Evolutionary conservation across 2,113 vertebrate species (phyloP), one percentile per base, ranked within the genome.

Genomic region (Ceyx margarethae): DNA sequence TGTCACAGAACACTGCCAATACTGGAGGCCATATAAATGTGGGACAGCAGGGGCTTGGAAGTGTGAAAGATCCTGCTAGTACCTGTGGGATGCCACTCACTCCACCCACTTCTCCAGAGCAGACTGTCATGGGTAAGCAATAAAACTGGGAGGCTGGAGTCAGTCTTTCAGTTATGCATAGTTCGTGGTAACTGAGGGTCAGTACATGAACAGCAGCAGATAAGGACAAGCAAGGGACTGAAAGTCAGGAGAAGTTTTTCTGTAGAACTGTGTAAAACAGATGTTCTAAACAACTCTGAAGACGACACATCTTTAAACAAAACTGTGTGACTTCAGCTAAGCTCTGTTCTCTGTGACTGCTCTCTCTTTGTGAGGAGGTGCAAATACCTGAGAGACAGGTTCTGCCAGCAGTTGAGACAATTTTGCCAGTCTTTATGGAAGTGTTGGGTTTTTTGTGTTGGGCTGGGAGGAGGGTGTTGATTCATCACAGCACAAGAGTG

Each of bases 91-190:
- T 99, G 96, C 98, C 98, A 6, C 98, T 99, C 56, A 99, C 99
- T 11, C 99, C 99, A 19, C 99, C 99, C 57, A 99, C 98, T 12
- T 99, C 99, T 82, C 99, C 99, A 31, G 99, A 99, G 86, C 99
- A 99, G 97, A 98, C 98, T 13, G 85, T 98, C 79, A 96, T 97
- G 84, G 99, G 99, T 99, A 95, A 97, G 96, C 67, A 48, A 8
- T 3, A 16, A 40, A 16, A 50, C 33, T 5, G 11, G 67, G 40
- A 46, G 19, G 3, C 51, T 51, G 48, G 26, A 45, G 11, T 17
- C 45, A 42, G 10, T 4, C 19, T 28, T 60, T 31, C 42, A 11
- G 21, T 31, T 71, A 58, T 48, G 19, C 46, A 22, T 3, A 20
- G 51, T 35, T 95, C 40, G 4, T 71, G 64, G 1, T n/a, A 13